Evolutionary conservation across 1,140 invertebrate genomes (phyloP).

Genomic region (Caenorhabditis inopinata): DNA sequence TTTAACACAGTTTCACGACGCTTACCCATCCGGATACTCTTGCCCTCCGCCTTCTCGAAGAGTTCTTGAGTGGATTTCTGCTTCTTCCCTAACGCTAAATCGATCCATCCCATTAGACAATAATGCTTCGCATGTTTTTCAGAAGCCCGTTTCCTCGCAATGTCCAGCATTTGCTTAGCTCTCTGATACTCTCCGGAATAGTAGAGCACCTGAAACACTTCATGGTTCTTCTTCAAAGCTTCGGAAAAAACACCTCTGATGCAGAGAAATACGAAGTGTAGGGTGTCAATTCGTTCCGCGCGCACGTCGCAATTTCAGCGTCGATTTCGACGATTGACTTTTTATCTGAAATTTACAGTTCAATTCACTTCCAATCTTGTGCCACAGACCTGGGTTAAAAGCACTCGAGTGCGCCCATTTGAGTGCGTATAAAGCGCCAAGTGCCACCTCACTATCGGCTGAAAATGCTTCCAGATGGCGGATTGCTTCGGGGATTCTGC

Average conservation of each 20-base stretch:
- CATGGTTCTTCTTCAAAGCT: background rate
- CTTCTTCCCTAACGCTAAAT: slow-evolving; percentile 9
- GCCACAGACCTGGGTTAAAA: background rate
- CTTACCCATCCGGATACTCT: slow-evolving; percentile 5
- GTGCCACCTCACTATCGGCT: background rate
- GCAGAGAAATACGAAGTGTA: slow-evolving; percentile 8
- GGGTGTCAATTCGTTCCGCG: background rate
- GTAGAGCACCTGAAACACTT: background rate
- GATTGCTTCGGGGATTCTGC: background rate
- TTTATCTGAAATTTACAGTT: background rate
- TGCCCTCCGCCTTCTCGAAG: background rate
- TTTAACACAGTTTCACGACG: background rate
- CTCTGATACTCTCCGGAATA: background rate
- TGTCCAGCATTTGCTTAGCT: background rate
- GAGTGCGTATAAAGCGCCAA: background rate
- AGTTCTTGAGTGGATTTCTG: slow-evolving; percentile 13
- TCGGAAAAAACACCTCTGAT: background rate
- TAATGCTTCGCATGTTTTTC: background rate
- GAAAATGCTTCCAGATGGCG: background rate
- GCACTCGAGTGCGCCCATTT: slow-evolving; percentile 21
- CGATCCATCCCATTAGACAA: slow-evolving; percentile 20
- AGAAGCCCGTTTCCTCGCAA: background rate
- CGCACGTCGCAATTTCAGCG: background rate
- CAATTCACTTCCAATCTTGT: background rate
- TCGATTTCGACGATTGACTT: slow-evolving; percentile 10